Evolutionary conservation across 2,797 vertebrate species (phyloP).

Genomic region (Rhinoraja longicauda): DNA sequence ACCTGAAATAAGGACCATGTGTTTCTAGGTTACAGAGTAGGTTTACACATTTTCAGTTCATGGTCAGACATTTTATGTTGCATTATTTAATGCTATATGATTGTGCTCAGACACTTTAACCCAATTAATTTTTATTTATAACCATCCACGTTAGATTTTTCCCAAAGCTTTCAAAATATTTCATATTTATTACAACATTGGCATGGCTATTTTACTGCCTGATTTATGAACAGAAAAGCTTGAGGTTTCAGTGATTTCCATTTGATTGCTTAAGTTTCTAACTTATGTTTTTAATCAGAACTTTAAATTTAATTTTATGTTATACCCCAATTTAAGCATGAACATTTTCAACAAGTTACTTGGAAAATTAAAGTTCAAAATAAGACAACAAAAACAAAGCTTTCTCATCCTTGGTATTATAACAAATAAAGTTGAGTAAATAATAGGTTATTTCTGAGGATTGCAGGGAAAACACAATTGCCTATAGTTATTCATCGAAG

Average conservation of each 20-base stretch:
- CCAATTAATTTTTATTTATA: constrained; percentile 33
- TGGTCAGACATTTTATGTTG: constrained; percentile 1
- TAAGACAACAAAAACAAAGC: background rate
- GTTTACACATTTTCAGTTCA: constrained; percentile 24
- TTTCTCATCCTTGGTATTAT: background rate
- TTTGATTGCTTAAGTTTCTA: background rate
- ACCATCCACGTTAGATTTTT: background rate
- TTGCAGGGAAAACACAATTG: background rate
- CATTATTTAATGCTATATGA: constrained; percentile 29
- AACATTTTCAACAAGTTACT: background rate
- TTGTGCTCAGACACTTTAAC: background rate
- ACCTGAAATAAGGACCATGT: constrained; percentile 1
- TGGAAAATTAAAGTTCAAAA: background rate
- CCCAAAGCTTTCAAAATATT: constrained; percentile 26
- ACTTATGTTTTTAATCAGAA: constrained; percentile 29
- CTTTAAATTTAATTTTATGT: constrained; percentile 14
- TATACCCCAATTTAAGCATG: background rate
- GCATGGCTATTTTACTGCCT: constrained; percentile 8
- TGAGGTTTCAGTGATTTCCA: constrained; percentile 1
- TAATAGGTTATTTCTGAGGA: background rate
- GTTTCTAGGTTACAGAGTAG: background rate
- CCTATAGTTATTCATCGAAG: background rate
- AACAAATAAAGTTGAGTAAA: background rate
- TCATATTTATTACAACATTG: constrained; percentile 29
- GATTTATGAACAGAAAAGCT: background rate